Base-by-base conservation (phyloP, 1,140 invertebrate species). In the Galleria mellonella region DNA sequence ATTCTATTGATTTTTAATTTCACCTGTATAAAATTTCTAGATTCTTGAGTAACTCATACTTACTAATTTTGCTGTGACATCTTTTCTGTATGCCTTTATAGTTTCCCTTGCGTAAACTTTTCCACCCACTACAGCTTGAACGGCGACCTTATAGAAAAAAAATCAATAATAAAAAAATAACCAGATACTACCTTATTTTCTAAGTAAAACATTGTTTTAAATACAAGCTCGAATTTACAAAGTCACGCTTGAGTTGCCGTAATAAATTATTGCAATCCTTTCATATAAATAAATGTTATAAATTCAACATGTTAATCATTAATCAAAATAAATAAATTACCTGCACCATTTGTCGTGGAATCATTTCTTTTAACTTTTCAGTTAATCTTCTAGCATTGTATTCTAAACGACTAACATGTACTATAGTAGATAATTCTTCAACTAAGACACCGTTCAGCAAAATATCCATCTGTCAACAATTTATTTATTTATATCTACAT, bases 51-150 rank as follows among this genome's bases (percentile, higher is more conserved):
- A 3, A 6, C 61, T 29, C 35, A 48, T 43, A 51, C 90, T 90
- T 90, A 97, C 96, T 83, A 96, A 88, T 91, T 98, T 98, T 43
- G 94, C 94, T 9, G 94, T 94, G 0, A 99, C 96, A 87, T 98
- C 96, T 85, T 99, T 99, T 60, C 92, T 89, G 48, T 91, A 93
- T 0, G 97, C 89, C 76, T 95, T 94, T 6, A 99, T 88, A 40
- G 92, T 95, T 87, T 97, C 95, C 59, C 97, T 89, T 0, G 95
- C 94, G 2, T 97, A 62, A 4, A 98, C 89, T 87, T 96, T 96
- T 12, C 88, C 89, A n/a, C 91, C 91, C 0, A 96, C 90, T 29
- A 89, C 83, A 4, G 94, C 97, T 90, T 99, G 97, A 44, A 99
- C 94, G 0, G 92, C 90, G 51, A 99, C 93, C 87, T 87, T 11